phyloP scores from a whole-genome alignment of 2,113 vertebrate species.

The Jacana jacana region DNA sequence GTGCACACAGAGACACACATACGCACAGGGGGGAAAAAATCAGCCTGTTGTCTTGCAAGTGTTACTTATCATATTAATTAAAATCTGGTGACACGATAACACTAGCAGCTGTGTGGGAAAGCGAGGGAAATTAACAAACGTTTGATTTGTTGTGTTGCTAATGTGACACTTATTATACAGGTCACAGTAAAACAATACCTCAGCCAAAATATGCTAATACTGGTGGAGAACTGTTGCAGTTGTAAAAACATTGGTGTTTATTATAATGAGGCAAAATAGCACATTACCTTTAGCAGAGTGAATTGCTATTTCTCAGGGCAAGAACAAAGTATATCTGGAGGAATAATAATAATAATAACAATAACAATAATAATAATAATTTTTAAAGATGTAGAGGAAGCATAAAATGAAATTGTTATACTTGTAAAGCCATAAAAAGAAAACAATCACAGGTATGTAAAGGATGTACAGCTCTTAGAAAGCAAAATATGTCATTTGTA shows the following conservation, averaged over 20 bases:
- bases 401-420: background rate
- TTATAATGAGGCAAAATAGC: constrained; percentile 75
- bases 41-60: constrained; percentile 92
- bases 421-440: background rate
- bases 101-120: constrained; percentile 93
- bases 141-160: constrained; percentile 99
- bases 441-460: background rate
- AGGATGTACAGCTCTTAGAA: background rate
- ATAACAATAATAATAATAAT: background rate
- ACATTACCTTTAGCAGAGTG: constrained; percentile 74
- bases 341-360: constrained; percentile 11
- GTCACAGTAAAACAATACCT: constrained; percentile 93
- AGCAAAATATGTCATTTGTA: constrained; percentile 18
- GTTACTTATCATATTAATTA: constrained; percentile 99
- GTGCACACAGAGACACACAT: constrained; percentile 51
- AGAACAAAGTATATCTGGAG: constrained; percentile 1
- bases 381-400: background rate
- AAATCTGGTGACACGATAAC: constrained; percentile 96
- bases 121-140: constrained; percentile 93
- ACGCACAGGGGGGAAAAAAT: constrained; percentile 75
- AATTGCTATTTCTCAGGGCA: constrained; percentile 23
- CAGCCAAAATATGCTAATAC: constrained; percentile 92
- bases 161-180: constrained; percentile 99
- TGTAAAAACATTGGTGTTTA: constrained; percentile 82
- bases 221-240: constrained; percentile 83